Conservation (phyloP, 2,797 vertebrate species). For the Lerista edwardsae region DNA sequence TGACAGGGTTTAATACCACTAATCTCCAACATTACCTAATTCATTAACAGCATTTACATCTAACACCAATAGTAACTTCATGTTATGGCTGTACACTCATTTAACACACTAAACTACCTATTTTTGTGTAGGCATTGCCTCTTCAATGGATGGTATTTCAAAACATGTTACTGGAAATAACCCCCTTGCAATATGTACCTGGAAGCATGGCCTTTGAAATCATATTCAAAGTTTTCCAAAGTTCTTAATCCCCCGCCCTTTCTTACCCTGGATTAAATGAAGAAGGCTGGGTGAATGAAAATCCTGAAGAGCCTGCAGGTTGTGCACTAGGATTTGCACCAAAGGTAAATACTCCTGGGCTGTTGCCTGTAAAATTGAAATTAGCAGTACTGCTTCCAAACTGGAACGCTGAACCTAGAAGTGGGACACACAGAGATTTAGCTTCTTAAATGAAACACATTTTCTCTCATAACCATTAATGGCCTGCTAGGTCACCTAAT, state of each 20-base stretch:
- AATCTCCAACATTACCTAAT: background rate
- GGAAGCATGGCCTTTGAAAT: background rate
- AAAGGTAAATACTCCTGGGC: conserved; percentile 87
- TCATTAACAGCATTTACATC: too few relatives aligned
- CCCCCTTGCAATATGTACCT: background rate
- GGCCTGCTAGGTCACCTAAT: background rate
- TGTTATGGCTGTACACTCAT: background rate
- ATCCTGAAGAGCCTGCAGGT: conserved; percentile 79
- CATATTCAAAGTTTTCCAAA: background rate
- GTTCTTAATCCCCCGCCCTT: background rate
- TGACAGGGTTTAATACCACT: background rate
- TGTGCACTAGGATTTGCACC: conserved; percentile 77
- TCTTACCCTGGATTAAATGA: conserved; percentile 89
- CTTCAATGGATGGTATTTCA: background rate
- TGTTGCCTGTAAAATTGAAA: conserved; percentile 83
- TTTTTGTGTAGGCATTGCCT: background rate
- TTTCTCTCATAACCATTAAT: background rate
- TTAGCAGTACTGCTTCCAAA: conserved; percentile 84
- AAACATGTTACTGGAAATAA: background rate
- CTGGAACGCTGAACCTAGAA: conserved; percentile 85
- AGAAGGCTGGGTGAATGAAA: conserved; percentile 80
- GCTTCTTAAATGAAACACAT: conserved; percentile 12
- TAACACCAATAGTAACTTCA: background rate
- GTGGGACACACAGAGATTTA: conserved; percentile 22
- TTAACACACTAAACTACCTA: background rate